Percentiles rank a stretch among this genome's conserved stretches.
These are phyloP conservation scores for Drosophila prostipennis DNA, from an alignment of 2,888 invertebrate genomes.

Conservation along the genomic window DNA sequence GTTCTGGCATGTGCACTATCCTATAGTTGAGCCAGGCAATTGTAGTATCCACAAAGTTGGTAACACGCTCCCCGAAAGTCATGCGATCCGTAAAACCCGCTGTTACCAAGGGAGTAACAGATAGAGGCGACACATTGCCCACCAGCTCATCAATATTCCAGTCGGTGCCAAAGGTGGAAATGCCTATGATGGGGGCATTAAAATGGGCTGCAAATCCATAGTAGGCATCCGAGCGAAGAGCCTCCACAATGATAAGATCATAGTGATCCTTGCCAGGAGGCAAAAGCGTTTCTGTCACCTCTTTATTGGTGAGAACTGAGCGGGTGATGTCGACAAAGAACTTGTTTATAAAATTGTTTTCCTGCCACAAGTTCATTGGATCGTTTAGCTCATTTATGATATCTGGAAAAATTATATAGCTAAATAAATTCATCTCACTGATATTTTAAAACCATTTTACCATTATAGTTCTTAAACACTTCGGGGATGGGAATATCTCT, in stretches of 20 bases:
- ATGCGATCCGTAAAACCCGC: conserved; percentile 79
- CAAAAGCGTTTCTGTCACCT: conserved; percentile 66
- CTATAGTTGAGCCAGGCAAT: conserved; percentile 65
- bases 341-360: conserved; percentile 46
- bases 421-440: neutral
- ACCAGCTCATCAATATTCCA: conserved; percentile 75
- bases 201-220: conserved; percentile 79
- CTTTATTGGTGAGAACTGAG: conserved; percentile 43
- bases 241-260: conserved; percentile 81
- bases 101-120: conserved; percentile 73
- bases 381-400: conserved; percentile 27
- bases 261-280: conserved; percentile 72
- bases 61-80: conserved; percentile 79
- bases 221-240: conserved; percentile 79
- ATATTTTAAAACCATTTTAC: conserved; percentile 24
- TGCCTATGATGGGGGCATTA: conserved; percentile 77
- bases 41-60: conserved; percentile 69
- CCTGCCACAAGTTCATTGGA: conserved; percentile 46
- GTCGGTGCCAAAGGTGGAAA: conserved; percentile 75
- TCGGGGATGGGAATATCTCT: conserved; percentile 64
- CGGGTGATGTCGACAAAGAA: conserved; percentile 44
- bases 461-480: conserved; percentile 55
- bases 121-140: conserved; percentile 78
- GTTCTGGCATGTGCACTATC: conserved; percentile 65
- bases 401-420: conserved; percentile 31